These are phyloP conservation scores for Psittacula cyanocephala DNA, from an alignment of 2,113 vertebrate species.

Conservation along the genomic window DNA sequence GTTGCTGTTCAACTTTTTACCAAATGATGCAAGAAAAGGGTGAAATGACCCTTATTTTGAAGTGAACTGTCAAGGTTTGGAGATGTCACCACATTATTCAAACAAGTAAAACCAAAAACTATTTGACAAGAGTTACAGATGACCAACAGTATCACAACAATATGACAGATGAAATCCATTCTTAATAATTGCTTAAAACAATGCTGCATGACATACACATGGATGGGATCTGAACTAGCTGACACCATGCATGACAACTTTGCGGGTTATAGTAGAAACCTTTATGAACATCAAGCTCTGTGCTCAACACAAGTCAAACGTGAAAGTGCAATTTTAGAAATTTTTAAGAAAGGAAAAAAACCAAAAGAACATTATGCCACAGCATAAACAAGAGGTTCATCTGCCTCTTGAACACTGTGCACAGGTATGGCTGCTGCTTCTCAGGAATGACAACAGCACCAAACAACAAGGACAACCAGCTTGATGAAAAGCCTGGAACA, in stretches of 20 bases:
- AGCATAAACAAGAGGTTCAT: background rate
- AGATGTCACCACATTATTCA: background rate
- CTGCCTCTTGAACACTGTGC: background rate
- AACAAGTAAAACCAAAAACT: background rate
- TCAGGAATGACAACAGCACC: background rate
- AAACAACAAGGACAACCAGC: background rate
- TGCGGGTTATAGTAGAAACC: background rate
- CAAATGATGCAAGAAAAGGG: background rate
- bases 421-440: background rate
- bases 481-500: background rate
- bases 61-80: background rate
- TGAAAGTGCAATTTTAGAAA: background rate
- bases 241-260: rapidly evolving
- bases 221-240: background rate
- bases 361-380: background rate
- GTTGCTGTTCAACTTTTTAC: background rate
- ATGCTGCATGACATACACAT: rapidly evolving
- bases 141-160: background rate
- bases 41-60: background rate
- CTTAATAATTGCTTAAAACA: background rate
- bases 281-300: background rate
- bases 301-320: background rate
- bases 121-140: background rate
- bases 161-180: background rate
- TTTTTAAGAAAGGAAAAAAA: background rate